These are phyloP conservation scores for Molossus alvarezi DNA, from an alignment of 2,797 vertebrate genomes.

Conservation along the genomic window DNA sequence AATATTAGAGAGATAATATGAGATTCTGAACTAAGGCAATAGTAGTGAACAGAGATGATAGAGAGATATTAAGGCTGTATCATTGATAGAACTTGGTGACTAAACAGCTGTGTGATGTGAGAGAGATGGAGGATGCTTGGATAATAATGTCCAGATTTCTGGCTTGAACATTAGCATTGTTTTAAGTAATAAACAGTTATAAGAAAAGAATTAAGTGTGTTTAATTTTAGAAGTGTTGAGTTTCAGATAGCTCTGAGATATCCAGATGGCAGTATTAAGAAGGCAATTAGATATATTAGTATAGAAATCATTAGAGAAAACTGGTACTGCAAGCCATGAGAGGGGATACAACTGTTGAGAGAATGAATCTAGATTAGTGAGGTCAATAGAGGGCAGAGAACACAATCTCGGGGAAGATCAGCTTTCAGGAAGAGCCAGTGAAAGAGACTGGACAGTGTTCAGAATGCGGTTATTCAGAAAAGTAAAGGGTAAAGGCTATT, in stretches of 20 bases:
- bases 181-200: constrained; percentile 49
- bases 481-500: neutral
- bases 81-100: constrained; percentile 10
- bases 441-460: neutral
- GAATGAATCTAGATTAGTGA: neutral
- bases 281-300: constrained; percentile 24
- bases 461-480: neutral
- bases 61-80: constrained; percentile 24
- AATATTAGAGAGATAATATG: constrained; percentile 31
- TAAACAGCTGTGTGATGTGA: constrained; percentile 18
- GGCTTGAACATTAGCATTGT: neutral
- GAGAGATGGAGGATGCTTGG: neutral
- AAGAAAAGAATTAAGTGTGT: constrained; percentile 20
- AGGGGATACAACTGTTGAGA: neutral
- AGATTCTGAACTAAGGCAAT: neutral
- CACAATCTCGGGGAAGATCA: neutral
- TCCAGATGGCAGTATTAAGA: neutral
- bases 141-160: constrained; percentile 54
- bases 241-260: constrained; percentile 48
- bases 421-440: neutral
- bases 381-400: neutral
- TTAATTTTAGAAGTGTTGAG: constrained; percentile 51
- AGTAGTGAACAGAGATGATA: constrained; percentile 24
- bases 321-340: neutral
- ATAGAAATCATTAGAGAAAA: constrained; percentile 31